phyloP scores from a whole-genome alignment of 2,888 invertebrate species.

The Pheosia gnoma region DNA sequence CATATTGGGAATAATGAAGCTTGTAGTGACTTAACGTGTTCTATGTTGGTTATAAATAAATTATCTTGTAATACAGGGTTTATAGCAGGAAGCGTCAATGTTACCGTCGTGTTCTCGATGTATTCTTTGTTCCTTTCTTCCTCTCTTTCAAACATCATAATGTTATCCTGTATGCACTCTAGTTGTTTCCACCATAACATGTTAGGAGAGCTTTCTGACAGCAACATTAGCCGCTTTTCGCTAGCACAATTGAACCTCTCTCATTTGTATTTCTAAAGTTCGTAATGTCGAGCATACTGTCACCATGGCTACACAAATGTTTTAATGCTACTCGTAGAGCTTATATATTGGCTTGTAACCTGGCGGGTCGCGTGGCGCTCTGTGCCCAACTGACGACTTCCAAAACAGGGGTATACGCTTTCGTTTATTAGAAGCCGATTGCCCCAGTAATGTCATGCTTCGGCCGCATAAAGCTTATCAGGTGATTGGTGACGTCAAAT shows the following conservation, averaged over 20 bases:
- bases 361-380: conserved; percentile 65
- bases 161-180: conserved; percentile 64
- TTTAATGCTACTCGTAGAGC: conserved; percentile 46
- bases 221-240: conserved; percentile 44
- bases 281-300: conserved; percentile 50
- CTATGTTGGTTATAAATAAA: conserved; percentile 71
- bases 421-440: conserved; percentile 67
- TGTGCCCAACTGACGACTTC: conserved; percentile 70
- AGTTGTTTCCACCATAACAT: conserved; percentile 83
- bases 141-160: conserved; percentile 73
- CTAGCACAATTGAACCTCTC: conserved; percentile 49
- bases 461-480: conserved; percentile 64
- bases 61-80: conserved; percentile 71
- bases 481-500: conserved; percentile 73
- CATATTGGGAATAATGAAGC: conserved; percentile 86
- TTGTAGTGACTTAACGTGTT: conserved; percentile 86
- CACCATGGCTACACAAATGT: conserved; percentile 70
- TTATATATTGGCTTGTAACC: conserved; percentile 47
- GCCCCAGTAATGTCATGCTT: conserved; percentile 63
- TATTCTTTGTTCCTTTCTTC: conserved; percentile 65
- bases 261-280: conserved; percentile 48
- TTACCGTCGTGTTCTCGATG: conserved; percentile 66
- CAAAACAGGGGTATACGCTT: conserved; percentile 61
- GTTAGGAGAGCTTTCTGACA: conserved; percentile 49
- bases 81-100: conserved; percentile 65